Base-by-base conservation (phyloP, 1,140 invertebrate species). In the Drosophila chauvacae region DNA sequence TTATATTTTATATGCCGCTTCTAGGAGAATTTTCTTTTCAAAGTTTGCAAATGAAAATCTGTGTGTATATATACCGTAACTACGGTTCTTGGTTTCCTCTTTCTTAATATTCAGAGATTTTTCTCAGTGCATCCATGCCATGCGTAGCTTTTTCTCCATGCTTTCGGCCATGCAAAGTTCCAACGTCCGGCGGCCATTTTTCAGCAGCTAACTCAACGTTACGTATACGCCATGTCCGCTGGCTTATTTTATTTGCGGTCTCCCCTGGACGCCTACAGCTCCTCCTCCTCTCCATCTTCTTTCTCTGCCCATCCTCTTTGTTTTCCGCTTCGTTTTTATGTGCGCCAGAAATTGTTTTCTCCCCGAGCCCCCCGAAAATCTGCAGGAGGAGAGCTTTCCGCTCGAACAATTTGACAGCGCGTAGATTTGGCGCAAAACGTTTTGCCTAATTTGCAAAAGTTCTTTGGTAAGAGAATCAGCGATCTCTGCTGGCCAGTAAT, bases 371-470 rank as follows among this genome's bases (percentile, higher is more conserved):
- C 53, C 45, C 51, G 10, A 20, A 28, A 42, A 26, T 28, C 23
- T 35, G 26, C 33, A 44, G 39, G 10, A n/a, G 66, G 53, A 60
- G 70, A 44, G 64, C 81, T 85, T 88, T 81, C 58, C 85, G 81
- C 85, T 88, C 79, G 81, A 88, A 81, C 85, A 88, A 88, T 90
- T 88, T 90, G 85, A 88, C 85, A 90, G 64, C 78, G 85, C 85
- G 85, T 90, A 90, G 85, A 88, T 90, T 90, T 88, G 85, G 81
- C 85, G 80, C 77, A 88, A 88, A 88, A 90, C 85, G 85, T 90
- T 90, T 88, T 88, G 85, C 85, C 86, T 88, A 90, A 88, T 88
- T 88, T 90, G 85, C 78, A 85, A 81, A 90, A 88, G 77, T 88
- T 90, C 74, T 62, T 47, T 39, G 37, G 37, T 35, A 14, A 68